Evolutionary conservation across 2,113 vertebrate species (phyloP), one percentile per base, ranked within the genome.

Genomic region (Etia nguti): DNA sequence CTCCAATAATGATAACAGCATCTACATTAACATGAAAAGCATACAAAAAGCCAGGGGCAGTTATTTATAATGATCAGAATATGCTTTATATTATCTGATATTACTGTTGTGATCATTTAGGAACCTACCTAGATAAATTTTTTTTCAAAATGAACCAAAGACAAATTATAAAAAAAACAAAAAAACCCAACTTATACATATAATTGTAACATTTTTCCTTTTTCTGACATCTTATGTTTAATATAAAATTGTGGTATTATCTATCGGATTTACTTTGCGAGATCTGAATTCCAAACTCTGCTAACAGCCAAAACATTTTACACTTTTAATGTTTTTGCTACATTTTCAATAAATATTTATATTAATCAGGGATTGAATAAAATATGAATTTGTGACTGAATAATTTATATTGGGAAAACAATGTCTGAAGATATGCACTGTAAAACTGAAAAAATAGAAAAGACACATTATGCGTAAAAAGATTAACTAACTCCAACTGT

Each of bases 201-300:
- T 15, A 57, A 57, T 57, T 57, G 56, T 57, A 29, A 29, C 13
- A 57, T 57, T 57, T 20, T 50, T 50, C 9, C 48, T 50, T 50
- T 29, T 57, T 57, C 1, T 0, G n/a, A 55, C 54, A 57, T 29
- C 56, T 57, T 57, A 57, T 57, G 13, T 29, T 57, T 57, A 29
- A 16, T 57, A 16, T 16, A 57, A 29, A 1, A 0, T 0, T 1
- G 4, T 16, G 24, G 29, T 57, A 29, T 29, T 57, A 29, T 29
- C 56, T 29, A 24, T 57, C 24, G 15, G 15, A 29, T 57, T 16
- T 57, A 29, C 24, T 57, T 57, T 57, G 24, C 4, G 1, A 5
- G 56, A 57, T 29, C 56, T 57, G 56, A 57, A 57, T 57, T 16
- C 56, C 56, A 57, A 57, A 57, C 55, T 57, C 29, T 57, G 56